Percentiles rank a stretch among this genome's conserved stretches.
phyloP scores from a whole-genome alignment of 2,113 vertebrate species.

The Rhinoderma darwinii region DNA sequence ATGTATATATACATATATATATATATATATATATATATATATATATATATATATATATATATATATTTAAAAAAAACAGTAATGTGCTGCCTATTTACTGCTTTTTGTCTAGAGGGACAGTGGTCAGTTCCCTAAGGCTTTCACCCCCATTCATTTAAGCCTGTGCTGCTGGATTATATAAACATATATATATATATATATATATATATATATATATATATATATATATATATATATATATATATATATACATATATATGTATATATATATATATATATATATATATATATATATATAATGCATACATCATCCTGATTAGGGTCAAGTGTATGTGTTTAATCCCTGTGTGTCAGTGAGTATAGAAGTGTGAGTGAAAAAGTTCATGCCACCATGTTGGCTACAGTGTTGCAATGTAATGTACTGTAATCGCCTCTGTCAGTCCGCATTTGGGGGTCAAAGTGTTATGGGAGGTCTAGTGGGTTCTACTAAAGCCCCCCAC shows the following conservation, averaged over 20 bases:
- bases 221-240: neutral
- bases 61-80: no score
- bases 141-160: no score
- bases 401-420: conserved; percentile 61
- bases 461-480: conserved; percentile 51
- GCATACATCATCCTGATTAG: neutral
- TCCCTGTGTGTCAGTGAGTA: neutral
- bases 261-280: conserved; percentile 42
- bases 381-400: conserved; percentile 31
- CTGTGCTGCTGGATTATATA: no score
- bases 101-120: no score
- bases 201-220: neutral
- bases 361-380: neutral
- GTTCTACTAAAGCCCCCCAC: conserved; percentile 54
- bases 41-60: no score
- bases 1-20: no score
- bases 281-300: neutral
- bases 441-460: conserved; percentile 64
- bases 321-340: neutral
- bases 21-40: no score
- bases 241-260: conserved; percentile 9
- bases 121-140: no score
- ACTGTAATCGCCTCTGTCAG: conserved; percentile 63
- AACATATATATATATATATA: neutral
- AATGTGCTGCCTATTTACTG: no score